Percentiles rank a stretch among this genome's conserved stretches.
Conservation (phyloP, 2,888 invertebrate genomes). For the Drosophila diplacantha region DNA sequence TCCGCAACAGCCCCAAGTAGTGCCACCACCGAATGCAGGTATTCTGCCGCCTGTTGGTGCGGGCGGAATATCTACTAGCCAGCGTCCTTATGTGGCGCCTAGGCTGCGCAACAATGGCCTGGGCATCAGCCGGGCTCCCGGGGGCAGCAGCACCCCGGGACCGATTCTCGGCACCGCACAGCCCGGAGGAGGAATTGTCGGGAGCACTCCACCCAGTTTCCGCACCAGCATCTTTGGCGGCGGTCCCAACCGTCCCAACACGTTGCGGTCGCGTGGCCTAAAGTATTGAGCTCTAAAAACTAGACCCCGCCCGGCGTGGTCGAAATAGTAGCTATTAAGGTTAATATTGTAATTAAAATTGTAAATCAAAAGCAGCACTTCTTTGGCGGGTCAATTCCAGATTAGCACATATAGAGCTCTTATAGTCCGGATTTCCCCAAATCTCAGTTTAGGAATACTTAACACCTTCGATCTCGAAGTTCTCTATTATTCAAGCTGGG, state of each 20-base stretch:
- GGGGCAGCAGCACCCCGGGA: conserved; percentile 37
- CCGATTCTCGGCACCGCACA: conserved; percentile 29
- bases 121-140: conserved; percentile 51
- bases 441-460: background rate
- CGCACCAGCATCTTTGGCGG: conserved; percentile 56
- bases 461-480: conserved; percentile 4
- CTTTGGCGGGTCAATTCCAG: background rate
- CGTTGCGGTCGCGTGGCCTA: conserved; percentile 73
- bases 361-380: background rate
- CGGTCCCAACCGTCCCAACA: conserved; percentile 58
- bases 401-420: background rate
- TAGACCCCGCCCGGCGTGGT: conserved; percentile 1
- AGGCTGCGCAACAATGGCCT: conserved; percentile 72
- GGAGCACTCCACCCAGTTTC: conserved; percentile 34
- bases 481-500: background rate
- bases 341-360: conserved; percentile 10
- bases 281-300: conserved; percentile 65
- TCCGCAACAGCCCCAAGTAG: conserved; percentile 17
- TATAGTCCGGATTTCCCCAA: background rate
- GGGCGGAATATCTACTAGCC: conserved; percentile 66
- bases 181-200: conserved; percentile 12
- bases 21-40: conserved; percentile 13
- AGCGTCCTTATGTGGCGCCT: conserved; percentile 76
- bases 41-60: conserved; percentile 8
- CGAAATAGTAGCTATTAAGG: background rate